phyloP scores from a whole-genome alignment of 2,113 vertebrate genomes.

The Gasterosteus aculeatus region DNA sequence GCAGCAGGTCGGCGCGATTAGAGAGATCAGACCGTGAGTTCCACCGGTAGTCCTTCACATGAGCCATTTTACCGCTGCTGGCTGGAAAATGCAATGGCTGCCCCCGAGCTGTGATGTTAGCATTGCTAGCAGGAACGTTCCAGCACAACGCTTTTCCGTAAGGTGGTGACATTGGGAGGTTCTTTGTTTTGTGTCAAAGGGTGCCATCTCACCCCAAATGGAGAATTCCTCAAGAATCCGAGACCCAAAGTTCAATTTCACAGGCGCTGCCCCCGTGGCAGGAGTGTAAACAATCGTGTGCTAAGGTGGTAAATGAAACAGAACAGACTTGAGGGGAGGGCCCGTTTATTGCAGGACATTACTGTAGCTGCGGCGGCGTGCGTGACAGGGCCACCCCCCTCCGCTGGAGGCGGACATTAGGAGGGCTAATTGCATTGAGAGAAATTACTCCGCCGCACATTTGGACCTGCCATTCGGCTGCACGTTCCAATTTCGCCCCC shows the following conservation, averaged over 20 bases:
- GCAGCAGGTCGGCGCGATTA: conserved; percentile 35
- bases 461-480: conserved; percentile 29
- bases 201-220: conserved; percentile 16
- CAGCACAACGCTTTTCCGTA: neutral
- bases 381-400: conserved; percentile 21
- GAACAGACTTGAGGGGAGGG: conserved; percentile 38
- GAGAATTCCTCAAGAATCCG: conserved; percentile 16
- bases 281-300: conserved; percentile 62
- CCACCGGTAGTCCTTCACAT: neutral
- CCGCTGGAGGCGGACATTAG: conserved; percentile 41
- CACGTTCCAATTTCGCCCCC: conserved; percentile 18
- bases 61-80: neutral
- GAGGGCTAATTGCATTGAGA: conserved; percentile 56
- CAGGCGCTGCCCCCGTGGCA: conserved; percentile 48
- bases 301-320: conserved; percentile 53
- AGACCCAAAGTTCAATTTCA: conserved; percentile 61
- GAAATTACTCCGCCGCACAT: conserved; percentile 47
- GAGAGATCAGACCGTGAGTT: conserved; percentile 7
- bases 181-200: conserved; percentile 9
- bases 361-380: conserved; percentile 36
- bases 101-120: neutral
- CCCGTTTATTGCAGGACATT: conserved; percentile 42
- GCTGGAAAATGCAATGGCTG: no score
- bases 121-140: neutral
- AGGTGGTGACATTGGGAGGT: neutral